Conservation (phyloP, 2,113 vertebrate genomes). For the Upupa epops region DNA sequence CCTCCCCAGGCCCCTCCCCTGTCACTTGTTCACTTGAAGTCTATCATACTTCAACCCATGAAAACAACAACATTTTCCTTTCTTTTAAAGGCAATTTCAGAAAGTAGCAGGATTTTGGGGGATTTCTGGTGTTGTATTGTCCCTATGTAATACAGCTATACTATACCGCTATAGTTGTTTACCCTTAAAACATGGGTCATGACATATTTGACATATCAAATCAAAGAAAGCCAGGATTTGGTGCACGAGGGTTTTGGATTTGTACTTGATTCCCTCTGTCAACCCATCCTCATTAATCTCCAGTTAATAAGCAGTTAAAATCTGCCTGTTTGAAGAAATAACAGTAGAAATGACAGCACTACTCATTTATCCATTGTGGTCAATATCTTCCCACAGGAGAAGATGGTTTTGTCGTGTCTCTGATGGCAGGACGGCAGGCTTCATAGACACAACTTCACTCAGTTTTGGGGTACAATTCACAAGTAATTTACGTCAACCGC, state of each 20-base stretch:
- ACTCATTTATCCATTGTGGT: background rate
- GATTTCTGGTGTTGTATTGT: background rate
- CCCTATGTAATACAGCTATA: background rate
- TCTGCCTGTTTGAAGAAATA: background rate
- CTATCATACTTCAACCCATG: background rate
- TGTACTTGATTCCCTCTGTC: background rate
- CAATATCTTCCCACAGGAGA: background rate
- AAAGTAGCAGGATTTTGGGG: background rate
- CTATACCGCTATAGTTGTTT: background rate
- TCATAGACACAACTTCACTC: background rate
- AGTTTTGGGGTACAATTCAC: background rate
- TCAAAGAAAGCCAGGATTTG: background rate
- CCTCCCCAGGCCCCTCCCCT: background rate
- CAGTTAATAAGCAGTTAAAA: background rate
- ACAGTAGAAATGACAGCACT: background rate
- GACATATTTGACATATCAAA: background rate
- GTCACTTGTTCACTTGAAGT: background rate
- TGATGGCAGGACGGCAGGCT: background rate
- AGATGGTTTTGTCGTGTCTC: background rate
- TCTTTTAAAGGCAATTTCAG: background rate
- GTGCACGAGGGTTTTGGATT: background rate
- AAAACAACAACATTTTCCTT: background rate
- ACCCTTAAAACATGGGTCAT: fast-evolving
- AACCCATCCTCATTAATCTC: background rate
- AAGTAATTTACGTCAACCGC: background rate